phyloP scores from a whole-genome alignment of 2,888 invertebrate species.

The Periphyllus acericola region DNA sequence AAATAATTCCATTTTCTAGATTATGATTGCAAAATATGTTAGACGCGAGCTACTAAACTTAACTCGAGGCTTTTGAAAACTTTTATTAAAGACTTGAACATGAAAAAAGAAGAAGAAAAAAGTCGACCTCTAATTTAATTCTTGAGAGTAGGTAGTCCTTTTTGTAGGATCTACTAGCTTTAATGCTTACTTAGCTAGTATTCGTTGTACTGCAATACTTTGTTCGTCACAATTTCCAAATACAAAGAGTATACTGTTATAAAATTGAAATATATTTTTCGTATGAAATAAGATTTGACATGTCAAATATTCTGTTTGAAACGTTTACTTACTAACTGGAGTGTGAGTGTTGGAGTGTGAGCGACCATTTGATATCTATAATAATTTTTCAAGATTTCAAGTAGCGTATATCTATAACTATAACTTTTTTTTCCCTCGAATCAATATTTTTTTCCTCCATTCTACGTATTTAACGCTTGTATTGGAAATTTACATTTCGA shows the following conservation, averaged over 20 bases:
- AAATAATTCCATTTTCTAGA: conserved; percentile 23
- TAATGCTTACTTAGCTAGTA: conserved; percentile 48
- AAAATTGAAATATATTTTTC: conserved; percentile 31
- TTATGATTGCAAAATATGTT: conserved; percentile 5
- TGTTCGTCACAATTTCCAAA: not conserved
- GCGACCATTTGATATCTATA: not conserved
- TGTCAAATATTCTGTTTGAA: conserved; percentile 1
- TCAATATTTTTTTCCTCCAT: not conserved
- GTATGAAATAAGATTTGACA: conserved; percentile 30
- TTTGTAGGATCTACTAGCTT: conserved; percentile 37
- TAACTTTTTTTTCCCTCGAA: not conserved
- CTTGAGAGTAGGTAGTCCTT: conserved; percentile 32
- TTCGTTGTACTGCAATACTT: conserved; percentile 20
- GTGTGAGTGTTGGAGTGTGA: too few relatives aligned
- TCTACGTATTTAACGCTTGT: not conserved
- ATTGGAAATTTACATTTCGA: not conserved
- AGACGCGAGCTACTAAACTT: not conserved
- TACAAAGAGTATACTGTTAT: not conserved
- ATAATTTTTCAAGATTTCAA: not conserved
- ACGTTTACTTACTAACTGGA: not conserved
- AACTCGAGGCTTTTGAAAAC: conserved; percentile 32
- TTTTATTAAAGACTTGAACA: conserved; percentile 38
- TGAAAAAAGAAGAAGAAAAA: not conserved
- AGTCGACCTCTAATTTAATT: conserved; percentile 47
- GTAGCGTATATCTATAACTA: not conserved